phyloP scores from a whole-genome alignment of 2,888 invertebrate genomes.

The Epinotia demarniana region DNA sequence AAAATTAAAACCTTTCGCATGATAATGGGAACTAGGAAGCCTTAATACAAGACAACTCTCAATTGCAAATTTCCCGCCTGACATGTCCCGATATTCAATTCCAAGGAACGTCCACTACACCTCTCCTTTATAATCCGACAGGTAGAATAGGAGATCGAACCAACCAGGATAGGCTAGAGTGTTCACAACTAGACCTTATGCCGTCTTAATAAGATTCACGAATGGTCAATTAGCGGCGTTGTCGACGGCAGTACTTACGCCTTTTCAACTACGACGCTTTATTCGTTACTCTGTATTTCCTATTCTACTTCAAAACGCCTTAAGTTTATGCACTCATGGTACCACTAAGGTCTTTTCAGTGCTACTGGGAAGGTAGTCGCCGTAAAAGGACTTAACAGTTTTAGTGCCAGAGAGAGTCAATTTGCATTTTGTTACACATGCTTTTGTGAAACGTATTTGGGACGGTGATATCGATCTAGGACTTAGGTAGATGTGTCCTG shows the following conservation, averaged over 20 bases:
- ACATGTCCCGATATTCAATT: conserved; percentile 27
- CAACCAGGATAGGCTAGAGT: not conserved
- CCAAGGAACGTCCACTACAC: conserved; percentile 25
- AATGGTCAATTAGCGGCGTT: not conserved
- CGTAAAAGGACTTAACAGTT: conserved; percentile 35
- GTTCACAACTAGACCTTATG: not conserved
- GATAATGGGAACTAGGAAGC: not conserved
- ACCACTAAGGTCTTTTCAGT: not conserved
- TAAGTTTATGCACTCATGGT: not conserved
- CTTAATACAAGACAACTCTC: conserved; percentile 13
- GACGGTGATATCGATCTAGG: conserved; percentile 27
- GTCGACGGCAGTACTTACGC: not conserved
- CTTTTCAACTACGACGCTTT: not conserved
- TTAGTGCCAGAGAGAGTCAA: conserved; percentile 29
- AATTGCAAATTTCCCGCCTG: conserved; percentile 22
- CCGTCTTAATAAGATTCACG: not conserved
- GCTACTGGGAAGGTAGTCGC: not conserved
- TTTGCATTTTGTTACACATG: conserved; percentile 42
- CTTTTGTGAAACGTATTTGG: conserved; percentile 30
- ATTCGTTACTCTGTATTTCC: not conserved
- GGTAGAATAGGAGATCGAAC: not conserved
- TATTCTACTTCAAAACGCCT: not conserved
- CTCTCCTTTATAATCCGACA: conserved; percentile 5
- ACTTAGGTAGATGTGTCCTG: conserved; percentile 1
- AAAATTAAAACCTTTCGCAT: conserved; percentile 6